Conservation (phyloP, 2,888 invertebrate genomes). For the Tachina fera region DNA sequence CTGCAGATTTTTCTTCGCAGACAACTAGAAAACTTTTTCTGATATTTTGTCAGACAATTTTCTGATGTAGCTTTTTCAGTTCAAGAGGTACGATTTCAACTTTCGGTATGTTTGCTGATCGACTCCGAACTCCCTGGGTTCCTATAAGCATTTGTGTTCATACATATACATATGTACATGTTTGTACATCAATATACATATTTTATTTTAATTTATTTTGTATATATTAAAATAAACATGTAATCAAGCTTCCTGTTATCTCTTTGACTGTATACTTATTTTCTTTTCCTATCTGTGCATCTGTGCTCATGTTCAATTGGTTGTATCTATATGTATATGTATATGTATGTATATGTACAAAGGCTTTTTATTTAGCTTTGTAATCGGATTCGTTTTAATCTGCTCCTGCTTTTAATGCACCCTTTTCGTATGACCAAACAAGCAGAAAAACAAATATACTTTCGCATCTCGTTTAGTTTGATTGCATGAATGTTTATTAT, state of each 20-base stretch:
- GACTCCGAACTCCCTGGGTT: too few relatives aligned
- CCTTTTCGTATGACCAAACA: conserved; percentile 21
- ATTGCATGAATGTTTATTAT: background rate
- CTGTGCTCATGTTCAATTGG: background rate
- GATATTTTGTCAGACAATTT: too few relatives aligned
- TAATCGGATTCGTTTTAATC: conserved; percentile 16
- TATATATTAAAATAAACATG: conserved; percentile 20
- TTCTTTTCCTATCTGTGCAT: background rate
- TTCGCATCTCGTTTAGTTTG: conserved; percentile 10
- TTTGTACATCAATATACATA: too few relatives aligned
- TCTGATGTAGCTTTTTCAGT: too few relatives aligned
- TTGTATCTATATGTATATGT: background rate
- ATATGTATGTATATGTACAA: background rate
- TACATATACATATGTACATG: too few relatives aligned
- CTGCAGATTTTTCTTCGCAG: too few relatives aligned
- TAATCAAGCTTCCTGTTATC: conserved; percentile 21
- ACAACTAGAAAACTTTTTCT: too few relatives aligned
- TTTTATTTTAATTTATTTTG: too few relatives aligned
- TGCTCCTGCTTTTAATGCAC: background rate
- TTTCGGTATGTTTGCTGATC: too few relatives aligned
- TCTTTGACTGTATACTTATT: conserved; percentile 28
- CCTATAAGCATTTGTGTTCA: too few relatives aligned
- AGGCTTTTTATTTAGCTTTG: conserved; percentile 27
- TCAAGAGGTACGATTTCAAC: too few relatives aligned
- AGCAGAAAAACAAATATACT: conserved; percentile 40